Percentiles rank a stretch among this genome's conserved stretches.
These are phyloP conservation scores for Probosciger aterrimus DNA, from an alignment of 2,113 vertebrate genomes.

Conservation along the genomic window DNA sequence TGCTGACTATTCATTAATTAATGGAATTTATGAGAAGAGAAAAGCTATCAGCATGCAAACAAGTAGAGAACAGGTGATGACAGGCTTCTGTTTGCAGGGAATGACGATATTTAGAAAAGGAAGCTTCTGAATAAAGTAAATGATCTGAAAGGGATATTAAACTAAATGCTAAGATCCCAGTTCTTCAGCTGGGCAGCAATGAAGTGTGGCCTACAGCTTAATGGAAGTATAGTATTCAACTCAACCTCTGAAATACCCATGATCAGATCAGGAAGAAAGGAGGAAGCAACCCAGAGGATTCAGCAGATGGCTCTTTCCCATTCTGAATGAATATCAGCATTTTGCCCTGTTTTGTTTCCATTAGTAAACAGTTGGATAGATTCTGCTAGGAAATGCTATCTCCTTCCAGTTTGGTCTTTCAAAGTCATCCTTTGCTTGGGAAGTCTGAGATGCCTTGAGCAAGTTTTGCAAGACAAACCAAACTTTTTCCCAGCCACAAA, in stretches of 20 bases:
- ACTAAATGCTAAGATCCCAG: background rate
- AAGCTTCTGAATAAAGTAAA: background rate
- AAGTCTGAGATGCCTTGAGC: background rate
- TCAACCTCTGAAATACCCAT: background rate
- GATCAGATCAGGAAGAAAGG: background rate
- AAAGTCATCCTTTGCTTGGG: background rate
- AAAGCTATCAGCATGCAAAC: conserved; percentile 21
- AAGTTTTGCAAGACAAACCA: background rate
- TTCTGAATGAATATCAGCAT: background rate
- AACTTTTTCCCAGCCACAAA: background rate
- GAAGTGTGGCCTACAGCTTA: background rate
- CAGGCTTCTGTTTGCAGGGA: background rate
- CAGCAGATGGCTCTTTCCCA: background rate
- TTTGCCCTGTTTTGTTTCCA: background rate
- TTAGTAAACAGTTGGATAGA: background rate
- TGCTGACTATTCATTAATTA: conserved; percentile 61
- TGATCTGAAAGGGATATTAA: background rate
- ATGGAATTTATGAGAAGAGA: conserved; percentile 40
- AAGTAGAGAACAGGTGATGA: conserved; percentile 34
- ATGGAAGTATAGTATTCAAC: background rate
- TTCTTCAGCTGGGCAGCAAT: background rate
- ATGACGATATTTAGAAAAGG: background rate
- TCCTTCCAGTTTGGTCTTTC: background rate
- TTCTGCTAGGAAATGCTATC: background rate
- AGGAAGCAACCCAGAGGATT: background rate